These are phyloP conservation scores for Pycnonotus jocosus DNA, from an alignment of 2,113 vertebrate species.

Conservation along the genomic window DNA sequence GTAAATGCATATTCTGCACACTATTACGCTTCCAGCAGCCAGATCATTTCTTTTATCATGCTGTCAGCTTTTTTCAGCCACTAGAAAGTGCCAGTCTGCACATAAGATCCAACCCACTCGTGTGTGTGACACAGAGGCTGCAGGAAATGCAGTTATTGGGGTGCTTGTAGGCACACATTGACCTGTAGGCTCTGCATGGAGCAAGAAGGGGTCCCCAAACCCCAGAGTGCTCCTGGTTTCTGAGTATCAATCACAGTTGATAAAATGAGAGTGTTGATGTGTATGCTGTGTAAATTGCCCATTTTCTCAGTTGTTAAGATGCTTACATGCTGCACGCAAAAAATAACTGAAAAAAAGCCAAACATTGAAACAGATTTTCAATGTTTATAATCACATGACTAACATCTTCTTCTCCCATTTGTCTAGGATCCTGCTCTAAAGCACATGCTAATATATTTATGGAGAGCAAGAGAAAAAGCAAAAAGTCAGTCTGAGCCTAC, in stretches of 20 bases:
- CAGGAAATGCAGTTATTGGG: background rate
- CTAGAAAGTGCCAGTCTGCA: background rate
- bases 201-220: background rate
- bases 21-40: background rate
- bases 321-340: fast-evolving
- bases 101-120: fast-evolving
- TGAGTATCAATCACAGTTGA: background rate
- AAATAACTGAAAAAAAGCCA: background rate
- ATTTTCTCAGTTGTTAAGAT: background rate
- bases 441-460: background rate
- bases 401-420: background rate
- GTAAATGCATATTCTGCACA: conserved; percentile 36
- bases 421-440: background rate
- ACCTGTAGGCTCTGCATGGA: fast-evolving
- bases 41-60: background rate
- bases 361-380: background rate
- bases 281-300: background rate
- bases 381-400: background rate
- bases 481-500: background rate
- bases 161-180: background rate
- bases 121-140: background rate
- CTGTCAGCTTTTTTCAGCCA: background rate
- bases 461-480: background rate
- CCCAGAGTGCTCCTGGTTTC: background rate
- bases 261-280: background rate